Evolutionary conservation across 2,113 vertebrate species (phyloP), one percentile per base, ranked within the genome.

Genomic region (Scomber colias): DNA sequence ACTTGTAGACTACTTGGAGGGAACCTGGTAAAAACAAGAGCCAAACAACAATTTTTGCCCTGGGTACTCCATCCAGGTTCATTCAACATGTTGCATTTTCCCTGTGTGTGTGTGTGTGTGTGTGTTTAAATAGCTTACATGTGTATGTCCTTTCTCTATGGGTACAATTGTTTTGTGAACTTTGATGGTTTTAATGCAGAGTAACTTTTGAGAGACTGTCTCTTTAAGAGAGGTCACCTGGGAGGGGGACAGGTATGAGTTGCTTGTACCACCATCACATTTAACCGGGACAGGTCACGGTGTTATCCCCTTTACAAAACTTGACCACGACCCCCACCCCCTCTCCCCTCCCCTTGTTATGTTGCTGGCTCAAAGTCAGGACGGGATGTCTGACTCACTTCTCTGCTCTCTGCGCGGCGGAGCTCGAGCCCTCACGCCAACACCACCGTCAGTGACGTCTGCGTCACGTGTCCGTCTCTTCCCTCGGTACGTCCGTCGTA

Each of bases 401-500:
- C 67, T 66, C 64, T 64, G 61, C 78, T 79, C 81, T 75, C 30
- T 62, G 73, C 69, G 15, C 87, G 73, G 83, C 68, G 75, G 89
- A 82, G 87, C 87, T 78, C 83, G 49, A 81, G 87, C 89, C 59
- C 89, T 91, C 92, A 93, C 92, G 91, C 90, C 89, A 93, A 94
- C 88, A 89, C 92, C 81, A 89, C 87, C 87, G 92, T 85, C 92
- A 88, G 90, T 95, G 95, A 95, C 94, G 95, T 94, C 69, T 6
- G 75, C 73, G 72, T 93, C 95, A 95, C 95, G 92, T 95, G 95
- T 81, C 84, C 92, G 90, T 83, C 91, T 87, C 93, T 91, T 88
- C 82, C 72, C 90, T 94, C 91, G 67, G 93, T 88, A 94, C 93
- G 92, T 91, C 91, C 87, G 91, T 89, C 92, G 94, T 93, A 84